Evolutionary conservation across 1,140 invertebrate genomes (phyloP), one percentile per base, ranked within the genome.

Genomic region (Diabrotica virgifera): DNA sequence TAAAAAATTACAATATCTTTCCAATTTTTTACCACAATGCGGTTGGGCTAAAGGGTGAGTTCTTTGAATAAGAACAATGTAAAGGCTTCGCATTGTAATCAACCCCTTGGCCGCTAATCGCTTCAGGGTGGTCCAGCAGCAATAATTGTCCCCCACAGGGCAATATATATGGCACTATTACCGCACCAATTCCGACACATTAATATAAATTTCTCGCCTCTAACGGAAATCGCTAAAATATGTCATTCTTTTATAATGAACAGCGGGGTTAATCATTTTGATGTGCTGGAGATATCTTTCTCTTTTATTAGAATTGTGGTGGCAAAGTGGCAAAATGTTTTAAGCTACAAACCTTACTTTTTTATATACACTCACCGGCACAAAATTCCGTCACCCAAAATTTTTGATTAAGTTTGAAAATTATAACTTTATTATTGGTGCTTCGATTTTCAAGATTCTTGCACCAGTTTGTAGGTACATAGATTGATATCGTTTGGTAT

Each of bases 91-190:
- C 63, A 59, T 65, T 59, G 46, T 59, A 65, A 65, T 65, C 63
- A 65, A 65, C 63, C 56, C 40, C 63, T 55, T 65, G 40, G 36
- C 56, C 53, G 50, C 50, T 50, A 36, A 55, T 50, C 55, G 51
- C 56, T 65, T 40, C 63, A 51, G 57, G 63, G 63, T 65, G 63
- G 63, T 65, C 63, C 51, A 36, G 36, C 36, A 56, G 38, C 57
- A 65, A 65, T 65, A 65, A 65, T 65, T 55, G 55, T 55, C 13
- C 55, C 63, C 63, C 63, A 55, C 56, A 38, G 63, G 52, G 63
- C 57, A 46, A 3, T 55, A 59, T 59, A 65, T 65, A 65, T 65
- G 57, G 63, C 63, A 65, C 56, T 35, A 58, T 64, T 64, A 64
- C 62, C 56, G 35, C 55, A 40, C 4, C 58, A 53, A 64, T 64